Evolutionary conservation across 2,113 vertebrate species (phyloP).

Genomic region (Synchiropus splendidus): DNA sequence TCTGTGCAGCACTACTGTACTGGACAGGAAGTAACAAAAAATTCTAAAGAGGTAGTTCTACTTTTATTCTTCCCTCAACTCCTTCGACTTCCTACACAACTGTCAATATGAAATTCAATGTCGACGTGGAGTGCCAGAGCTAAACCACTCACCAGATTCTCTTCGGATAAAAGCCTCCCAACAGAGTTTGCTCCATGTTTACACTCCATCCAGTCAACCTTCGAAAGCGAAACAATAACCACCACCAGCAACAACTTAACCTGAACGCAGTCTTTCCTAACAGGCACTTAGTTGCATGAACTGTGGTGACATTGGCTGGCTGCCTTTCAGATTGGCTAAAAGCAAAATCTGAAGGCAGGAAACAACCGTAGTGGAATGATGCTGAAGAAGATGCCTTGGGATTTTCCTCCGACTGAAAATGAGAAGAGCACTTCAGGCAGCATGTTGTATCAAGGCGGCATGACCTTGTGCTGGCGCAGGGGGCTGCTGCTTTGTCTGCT

Average conservation of each 20-base stretch:
- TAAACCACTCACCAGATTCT: conserved; percentile 13
- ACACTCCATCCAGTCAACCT: background rate
- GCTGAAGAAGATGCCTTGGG: conserved; percentile 28
- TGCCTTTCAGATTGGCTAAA: conserved; percentile 9
- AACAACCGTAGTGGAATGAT: conserved; percentile 20
- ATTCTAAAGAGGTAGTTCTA: too few species aligned
- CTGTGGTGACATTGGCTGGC: conserved; percentile 26
- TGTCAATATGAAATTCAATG: conserved; percentile 9
- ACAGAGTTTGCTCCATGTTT: too few species aligned
- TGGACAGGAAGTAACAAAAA: conserved; percentile 22
- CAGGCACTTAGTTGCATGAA: conserved; percentile 6
- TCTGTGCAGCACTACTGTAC: conserved; percentile 2
- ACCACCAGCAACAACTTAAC: conserved; percentile 1
- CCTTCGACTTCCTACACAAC: conserved; percentile 9
- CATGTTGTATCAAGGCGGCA: conserved; percentile 5
- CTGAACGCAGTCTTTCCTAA: conserved; percentile 6
- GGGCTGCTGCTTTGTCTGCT: conserved; percentile 7
- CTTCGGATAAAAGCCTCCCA: background rate
- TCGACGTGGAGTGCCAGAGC: conserved; percentile 8
- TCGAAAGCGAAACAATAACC: conserved; percentile 5
- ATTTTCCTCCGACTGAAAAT: conserved; percentile 28
- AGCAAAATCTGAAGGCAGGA: conserved; percentile 14
- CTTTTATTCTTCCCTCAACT: too few species aligned
- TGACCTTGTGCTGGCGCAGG: conserved; percentile 25
- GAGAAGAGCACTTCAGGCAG: conserved; percentile 4